Evolutionary conservation across 1,140 invertebrate genomes (phyloP).

Genomic region (Bombus cullumanus): DNA sequence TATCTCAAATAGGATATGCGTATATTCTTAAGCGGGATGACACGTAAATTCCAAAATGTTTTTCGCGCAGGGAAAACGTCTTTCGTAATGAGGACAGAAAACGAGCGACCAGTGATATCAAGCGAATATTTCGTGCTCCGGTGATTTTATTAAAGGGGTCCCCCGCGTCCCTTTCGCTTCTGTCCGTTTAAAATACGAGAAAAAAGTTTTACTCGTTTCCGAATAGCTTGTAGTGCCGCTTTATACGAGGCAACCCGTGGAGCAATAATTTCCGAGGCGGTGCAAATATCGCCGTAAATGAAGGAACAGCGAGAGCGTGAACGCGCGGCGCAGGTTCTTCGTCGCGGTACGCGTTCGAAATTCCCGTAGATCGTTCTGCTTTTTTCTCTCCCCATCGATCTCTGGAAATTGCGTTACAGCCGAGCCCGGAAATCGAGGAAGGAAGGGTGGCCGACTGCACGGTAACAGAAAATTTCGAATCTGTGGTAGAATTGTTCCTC

Average conservation of each 20-base stretch:
- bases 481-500: background rate
- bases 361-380: background rate
- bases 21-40: background rate
- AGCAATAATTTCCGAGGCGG: background rate
- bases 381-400: conserved; percentile 20
- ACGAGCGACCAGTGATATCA: background rate
- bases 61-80: background rate
- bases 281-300: background rate
- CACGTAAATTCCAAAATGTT: background rate
- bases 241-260: background rate
- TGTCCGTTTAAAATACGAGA: background rate
- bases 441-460: background rate
- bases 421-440: background rate
- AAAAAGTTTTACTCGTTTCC: background rate
- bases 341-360: background rate
- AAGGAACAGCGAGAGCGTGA: background rate
- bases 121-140: conserved; percentile 13
- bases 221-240: background rate
- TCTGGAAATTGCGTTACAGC: conserved; percentile 1
- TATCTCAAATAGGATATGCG: too few species aligned
- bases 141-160: conserved; percentile 21
- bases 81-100: background rate
- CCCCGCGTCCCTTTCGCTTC: too few species aligned
- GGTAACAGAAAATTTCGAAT: conserved; percentile 13
- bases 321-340: background rate